These are phyloP conservation scores for Nyctibius bracteatus DNA, from an alignment of 2,113 vertebrate genomes.

Conservation along the genomic window DNA sequence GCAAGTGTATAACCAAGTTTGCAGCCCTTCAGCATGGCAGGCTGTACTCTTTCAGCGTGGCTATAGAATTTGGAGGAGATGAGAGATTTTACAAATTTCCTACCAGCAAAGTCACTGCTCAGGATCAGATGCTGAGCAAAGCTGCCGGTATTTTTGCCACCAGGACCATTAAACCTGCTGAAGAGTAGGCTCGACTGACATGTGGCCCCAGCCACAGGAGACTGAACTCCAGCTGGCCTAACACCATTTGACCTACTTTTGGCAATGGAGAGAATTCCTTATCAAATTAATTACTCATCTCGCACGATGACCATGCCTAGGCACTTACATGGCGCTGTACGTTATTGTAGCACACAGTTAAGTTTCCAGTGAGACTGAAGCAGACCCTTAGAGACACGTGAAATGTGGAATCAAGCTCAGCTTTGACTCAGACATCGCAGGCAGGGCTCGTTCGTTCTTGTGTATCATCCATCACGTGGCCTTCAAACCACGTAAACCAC, in stretches of 20 bases:
- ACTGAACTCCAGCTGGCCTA: slow-evolving; percentile 4
- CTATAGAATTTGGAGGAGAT: background rate
- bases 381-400: background rate
- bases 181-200: background rate
- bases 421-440: rapidly evolving
- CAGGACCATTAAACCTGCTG: background rate
- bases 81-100: background rate
- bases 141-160: background rate
- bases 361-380: background rate
- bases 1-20: background rate
- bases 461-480: background rate
- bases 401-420: background rate
- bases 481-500: background rate
- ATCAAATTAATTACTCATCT: slow-evolving; percentile 27
- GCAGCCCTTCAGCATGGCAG: background rate
- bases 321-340: rapidly evolving
- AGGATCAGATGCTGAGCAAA: background rate
- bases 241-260: slow-evolving; percentile 8
- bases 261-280: background rate
- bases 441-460: background rate
- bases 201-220: background rate
- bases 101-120: background rate
- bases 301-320: background rate
- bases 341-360: background rate
- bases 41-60: rapidly evolving